Evolutionary conservation across 1,140 invertebrate genomes (phyloP), one percentile per base, ranked within the genome.

Genomic region (Bombus waltoni): DNA sequence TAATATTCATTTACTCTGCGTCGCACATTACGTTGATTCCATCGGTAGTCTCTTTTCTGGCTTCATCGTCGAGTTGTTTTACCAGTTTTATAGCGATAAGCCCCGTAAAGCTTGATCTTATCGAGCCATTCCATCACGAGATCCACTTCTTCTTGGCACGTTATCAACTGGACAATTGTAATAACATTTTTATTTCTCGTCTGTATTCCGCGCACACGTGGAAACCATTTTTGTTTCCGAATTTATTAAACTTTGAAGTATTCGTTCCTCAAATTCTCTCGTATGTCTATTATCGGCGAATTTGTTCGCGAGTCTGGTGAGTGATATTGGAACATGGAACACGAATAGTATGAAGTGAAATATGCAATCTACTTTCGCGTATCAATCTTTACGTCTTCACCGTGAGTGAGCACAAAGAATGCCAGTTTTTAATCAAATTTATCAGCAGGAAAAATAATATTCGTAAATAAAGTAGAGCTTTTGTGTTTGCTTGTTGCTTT

Each of bases 1-100:
- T 75, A 35, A 57, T 35, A 75, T 75, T 75, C 73, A 75, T 57
- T 75, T 57, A 57, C 32, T 25, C 47, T 57, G 44, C 47, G 11
- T 53, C 47, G 44, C 3, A 25, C n/a, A 35, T 38, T 28, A 35
- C 32, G 38, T 57, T 57, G 11, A 57, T 40, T 38, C 25, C 3
- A 35, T 75, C 47, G 4, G 32, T 28, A 38, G 32, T 38, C 35
- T 75, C 5, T 22, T 44, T 75, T 25, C 40, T 18, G 40, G 28
- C 73, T 57, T 38, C n/a, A 28, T 57, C 15, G 22, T 9, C 1
- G 6, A 25, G 42, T 11, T n/a, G 42, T 47, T 47, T 25, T 42
- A 35, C 18, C n/a, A 74, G 42, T 74, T 75, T 57, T 57, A 38
- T n/a, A 32, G n/a, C n/a, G n/a, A 35, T 32, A 8, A 47, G n/a